Evolutionary conservation across 2,888 invertebrate species (phyloP).

Genomic region (Machimus atricapillus): DNA sequence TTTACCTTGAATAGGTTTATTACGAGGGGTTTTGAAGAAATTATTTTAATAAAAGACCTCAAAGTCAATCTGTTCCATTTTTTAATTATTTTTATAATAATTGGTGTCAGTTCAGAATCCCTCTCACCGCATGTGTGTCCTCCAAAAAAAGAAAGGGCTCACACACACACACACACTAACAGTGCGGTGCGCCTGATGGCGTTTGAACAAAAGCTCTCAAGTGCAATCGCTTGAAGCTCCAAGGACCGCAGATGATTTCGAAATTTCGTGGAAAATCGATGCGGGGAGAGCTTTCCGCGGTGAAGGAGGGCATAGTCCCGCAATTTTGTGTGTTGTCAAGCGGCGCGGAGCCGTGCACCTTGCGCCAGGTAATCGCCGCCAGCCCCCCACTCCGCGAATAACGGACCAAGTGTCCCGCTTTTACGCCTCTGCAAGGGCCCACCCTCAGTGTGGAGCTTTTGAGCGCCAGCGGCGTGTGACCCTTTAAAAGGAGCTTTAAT

Average conservation of each 20-base stretch:
- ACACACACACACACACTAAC: background rate
- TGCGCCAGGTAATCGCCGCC: background rate
- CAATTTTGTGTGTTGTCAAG: background rate
- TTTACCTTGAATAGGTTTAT: too few relatives aligned
- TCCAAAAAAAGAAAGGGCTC: background rate
- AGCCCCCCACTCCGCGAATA: background rate
- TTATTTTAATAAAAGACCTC: too few relatives aligned
- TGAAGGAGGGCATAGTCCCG: background rate
- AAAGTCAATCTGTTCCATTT: too few relatives aligned
- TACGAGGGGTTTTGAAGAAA: too few relatives aligned
- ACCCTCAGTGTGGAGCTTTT: background rate
- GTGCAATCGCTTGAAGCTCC: background rate
- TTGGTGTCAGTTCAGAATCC: too few relatives aligned
- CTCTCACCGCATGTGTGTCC: background rate
- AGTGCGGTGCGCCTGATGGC: background rate
- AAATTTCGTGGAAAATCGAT: slow-evolving; percentile 8
- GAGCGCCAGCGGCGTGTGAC: background rate
- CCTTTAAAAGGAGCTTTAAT: background rate
- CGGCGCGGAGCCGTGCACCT: background rate
- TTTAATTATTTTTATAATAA: too few relatives aligned
- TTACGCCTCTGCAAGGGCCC: background rate
- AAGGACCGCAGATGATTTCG: slow-evolving; percentile 21
- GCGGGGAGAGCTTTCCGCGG: background rate
- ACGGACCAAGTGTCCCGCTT: background rate
- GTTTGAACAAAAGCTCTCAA: slow-evolving; percentile 6